These are phyloP conservation scores for Suricata suricatta DNA, from an alignment of 2,113 vertebrate species.

Conservation along the genomic window DNA sequence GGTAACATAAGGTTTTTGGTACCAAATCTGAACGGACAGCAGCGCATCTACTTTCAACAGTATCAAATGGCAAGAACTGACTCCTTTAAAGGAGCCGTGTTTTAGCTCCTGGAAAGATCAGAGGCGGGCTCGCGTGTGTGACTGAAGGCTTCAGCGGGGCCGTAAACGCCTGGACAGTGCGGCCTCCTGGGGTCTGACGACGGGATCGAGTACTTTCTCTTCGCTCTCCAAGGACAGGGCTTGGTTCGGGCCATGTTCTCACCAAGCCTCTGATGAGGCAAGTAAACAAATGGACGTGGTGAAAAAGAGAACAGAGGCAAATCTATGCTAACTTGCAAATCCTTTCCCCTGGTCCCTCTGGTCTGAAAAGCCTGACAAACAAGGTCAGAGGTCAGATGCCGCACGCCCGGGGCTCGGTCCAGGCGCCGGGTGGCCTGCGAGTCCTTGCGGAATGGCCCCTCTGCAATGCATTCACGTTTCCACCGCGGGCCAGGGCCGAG, in stretches of 20 bases:
- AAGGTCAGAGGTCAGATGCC: neutral
- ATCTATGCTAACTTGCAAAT: neutral
- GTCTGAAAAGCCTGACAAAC: neutral
- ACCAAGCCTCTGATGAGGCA: neutral
- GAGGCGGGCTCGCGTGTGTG: neutral
- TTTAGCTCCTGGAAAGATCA: conserved; percentile 1
- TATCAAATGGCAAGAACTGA: neutral
- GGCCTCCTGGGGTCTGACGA: neutral
- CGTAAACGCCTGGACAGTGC: neutral
- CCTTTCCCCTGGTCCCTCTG: neutral
- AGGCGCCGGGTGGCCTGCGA: neutral
- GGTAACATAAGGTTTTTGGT: neutral
- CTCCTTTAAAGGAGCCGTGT: neutral
- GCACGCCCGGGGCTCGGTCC: neutral
- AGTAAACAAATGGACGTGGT: conserved; percentile 4
- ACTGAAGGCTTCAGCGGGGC: neutral
- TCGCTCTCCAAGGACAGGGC: neutral
- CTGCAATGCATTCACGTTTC: neutral
- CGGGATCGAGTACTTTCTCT: neutral
- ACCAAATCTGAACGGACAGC: neutral
- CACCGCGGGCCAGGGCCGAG: neutral
- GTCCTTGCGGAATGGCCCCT: neutral
- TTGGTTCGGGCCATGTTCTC: neutral
- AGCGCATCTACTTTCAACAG: neutral
- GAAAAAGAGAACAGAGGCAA: conserved; percentile 51